phyloP scores from a whole-genome alignment of 1,140 invertebrate genomes.

The Hyphantria cunea region DNA sequence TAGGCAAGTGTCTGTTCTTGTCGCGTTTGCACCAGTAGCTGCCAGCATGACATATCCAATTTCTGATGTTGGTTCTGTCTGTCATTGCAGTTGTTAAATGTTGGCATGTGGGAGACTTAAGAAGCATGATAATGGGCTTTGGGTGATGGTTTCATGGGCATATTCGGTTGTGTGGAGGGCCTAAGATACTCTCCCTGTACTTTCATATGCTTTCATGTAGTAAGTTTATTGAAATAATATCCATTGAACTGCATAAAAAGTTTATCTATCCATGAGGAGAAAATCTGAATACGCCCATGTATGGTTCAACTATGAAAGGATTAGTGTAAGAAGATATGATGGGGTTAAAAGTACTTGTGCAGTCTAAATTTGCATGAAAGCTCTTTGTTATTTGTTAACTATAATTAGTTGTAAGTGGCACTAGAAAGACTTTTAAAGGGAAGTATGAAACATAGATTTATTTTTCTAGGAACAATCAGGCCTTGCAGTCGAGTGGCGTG shows the following conservation, averaged over 20 bases:
- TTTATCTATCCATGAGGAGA: no score
- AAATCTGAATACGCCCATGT: no score
- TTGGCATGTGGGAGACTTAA: constrained; percentile 4
- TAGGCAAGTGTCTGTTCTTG: constrained; percentile 70
- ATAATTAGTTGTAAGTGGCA: background rate
- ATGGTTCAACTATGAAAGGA: no score
- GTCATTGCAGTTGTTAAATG: constrained; percentile 23
- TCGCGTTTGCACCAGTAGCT: constrained; percentile 50
- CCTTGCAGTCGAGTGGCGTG: constrained; percentile 56
- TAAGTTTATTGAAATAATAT: no score
- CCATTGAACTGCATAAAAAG: no score
- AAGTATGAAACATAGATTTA: background rate
- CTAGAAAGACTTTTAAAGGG: no score
- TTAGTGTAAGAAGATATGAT: constrained; percentile 9
- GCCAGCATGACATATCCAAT: constrained; percentile 45
- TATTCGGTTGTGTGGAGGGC: no score
- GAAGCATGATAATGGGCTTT: constrained; percentile 39
- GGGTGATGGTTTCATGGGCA: constrained; percentile 26
- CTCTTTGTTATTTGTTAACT: background rate
- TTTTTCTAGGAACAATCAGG: constrained; percentile 72
- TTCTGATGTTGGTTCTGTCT: constrained; percentile 17
- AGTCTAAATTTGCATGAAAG: constrained; percentile 17
- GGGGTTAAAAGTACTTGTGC: background rate
- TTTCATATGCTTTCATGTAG: no score
- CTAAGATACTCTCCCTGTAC: no score